These are phyloP conservation scores for Ooceraea biroi DNA, from an alignment of 1,140 invertebrate species.

Conservation along the genomic window DNA sequence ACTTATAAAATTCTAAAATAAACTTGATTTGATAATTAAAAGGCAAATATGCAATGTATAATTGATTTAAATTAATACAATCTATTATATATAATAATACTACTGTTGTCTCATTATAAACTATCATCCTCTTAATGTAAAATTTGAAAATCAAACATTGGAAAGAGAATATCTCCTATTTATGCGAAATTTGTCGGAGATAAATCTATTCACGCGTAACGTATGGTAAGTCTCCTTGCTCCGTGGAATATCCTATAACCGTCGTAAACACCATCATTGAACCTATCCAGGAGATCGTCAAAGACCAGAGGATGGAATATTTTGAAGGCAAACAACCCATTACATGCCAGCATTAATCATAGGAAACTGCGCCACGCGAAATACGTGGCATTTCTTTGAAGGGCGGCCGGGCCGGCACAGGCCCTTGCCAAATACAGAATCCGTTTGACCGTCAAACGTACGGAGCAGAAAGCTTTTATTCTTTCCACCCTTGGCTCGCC, in stretches of 20 bases:
- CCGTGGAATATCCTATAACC: constrained; percentile 44
- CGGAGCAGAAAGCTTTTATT: constrained; percentile 82
- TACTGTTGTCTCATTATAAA: background rate
- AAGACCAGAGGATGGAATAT: constrained; percentile 67
- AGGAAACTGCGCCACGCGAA: constrained; percentile 74
- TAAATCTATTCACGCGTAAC: constrained; percentile 17
- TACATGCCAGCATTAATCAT: constrained; percentile 79
- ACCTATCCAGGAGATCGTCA: constrained; percentile 69
- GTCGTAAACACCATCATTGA: constrained; percentile 63
- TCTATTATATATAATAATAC: background rate
- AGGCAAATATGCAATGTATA: background rate
- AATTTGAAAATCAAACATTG: background rate
- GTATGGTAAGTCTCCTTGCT: constrained; percentile 40
- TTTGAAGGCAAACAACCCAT: constrained; percentile 81
- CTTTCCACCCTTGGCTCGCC: constrained; percentile 79
- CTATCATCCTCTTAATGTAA: background rate
- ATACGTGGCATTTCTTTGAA: constrained; percentile 82
- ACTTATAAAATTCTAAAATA: background rate
- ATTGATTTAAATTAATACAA: constrained; percentile 19
- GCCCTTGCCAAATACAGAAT: constrained; percentile 83
- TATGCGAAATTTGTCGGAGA: background rate
- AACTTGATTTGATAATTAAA: background rate
- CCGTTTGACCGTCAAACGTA: constrained; percentile 83
- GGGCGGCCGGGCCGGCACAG: constrained; percentile 75
- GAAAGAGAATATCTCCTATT: background rate